phyloP scores from a whole-genome alignment of 2,888 invertebrate genomes.

The Epistrophe eligans region DNA sequence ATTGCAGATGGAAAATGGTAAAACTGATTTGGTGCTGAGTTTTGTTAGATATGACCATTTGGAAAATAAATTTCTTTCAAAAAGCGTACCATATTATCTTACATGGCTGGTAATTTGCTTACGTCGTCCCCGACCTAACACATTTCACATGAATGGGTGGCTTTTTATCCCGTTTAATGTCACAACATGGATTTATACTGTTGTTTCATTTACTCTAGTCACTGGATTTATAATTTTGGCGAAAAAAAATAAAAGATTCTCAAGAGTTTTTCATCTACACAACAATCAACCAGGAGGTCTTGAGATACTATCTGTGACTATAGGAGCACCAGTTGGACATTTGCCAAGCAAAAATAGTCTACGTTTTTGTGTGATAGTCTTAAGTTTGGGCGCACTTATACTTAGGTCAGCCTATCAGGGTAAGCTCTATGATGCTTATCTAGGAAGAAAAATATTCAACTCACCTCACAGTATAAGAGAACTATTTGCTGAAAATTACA shows the following conservation, averaged over 20 bases:
- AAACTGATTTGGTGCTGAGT: no score
- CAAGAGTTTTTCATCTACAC: neutral
- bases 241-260: neutral
- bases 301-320: neutral
- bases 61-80: neutral
- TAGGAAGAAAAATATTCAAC: neutral
- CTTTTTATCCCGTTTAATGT: neutral
- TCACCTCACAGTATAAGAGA: neutral
- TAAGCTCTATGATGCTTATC: constrained; percentile 31
- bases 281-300: neutral
- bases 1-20: no score
- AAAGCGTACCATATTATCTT: neutral
- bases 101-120: neutral
- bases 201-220: neutral
- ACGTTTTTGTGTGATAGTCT: constrained; percentile 6
- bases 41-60: no score
- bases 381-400: neutral
- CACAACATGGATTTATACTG: neutral
- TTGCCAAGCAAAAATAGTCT: neutral
- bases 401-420: constrained; percentile 37
- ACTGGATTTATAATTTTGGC: neutral
- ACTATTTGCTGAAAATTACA: constrained; percentile 3
- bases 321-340: neutral
- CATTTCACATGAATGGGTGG: neutral
- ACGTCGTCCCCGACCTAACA: neutral